Conservation (phyloP, 2,113 vertebrate genomes). For the Pygoscelis adeliae region DNA sequence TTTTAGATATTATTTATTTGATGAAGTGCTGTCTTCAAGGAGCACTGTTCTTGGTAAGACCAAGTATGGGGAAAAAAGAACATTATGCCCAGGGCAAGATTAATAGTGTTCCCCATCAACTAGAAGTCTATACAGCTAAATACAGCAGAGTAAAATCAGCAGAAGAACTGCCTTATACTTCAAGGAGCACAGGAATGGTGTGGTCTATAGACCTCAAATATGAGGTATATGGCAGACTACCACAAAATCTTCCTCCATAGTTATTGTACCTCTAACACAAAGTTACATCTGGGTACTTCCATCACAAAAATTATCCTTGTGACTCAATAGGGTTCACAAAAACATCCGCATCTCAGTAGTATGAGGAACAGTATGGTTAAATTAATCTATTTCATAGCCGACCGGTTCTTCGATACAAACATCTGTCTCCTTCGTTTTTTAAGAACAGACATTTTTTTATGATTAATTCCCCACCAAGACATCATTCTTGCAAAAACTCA, state of each 20-base stretch:
- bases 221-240: not conserved
- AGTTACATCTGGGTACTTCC: not conserved
- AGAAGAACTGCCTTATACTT: not conserved
- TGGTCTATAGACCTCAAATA: not conserved
- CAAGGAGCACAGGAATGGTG: not conserved
- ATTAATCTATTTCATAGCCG: not conserved
- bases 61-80: not conserved
- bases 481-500: not conserved
- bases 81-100: not conserved
- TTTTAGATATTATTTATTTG: not conserved
- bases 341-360: not conserved
- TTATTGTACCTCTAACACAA: not conserved
- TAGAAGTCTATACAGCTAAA: not conserved
- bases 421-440: not conserved
- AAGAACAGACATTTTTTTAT: not conserved
- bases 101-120: not conserved
- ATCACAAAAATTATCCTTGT: not conserved
- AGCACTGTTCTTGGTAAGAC: not conserved
- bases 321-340: not conserved
- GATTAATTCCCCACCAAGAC: not conserved
- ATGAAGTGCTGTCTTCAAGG: not conserved
- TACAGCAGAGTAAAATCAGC: not conserved
- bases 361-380: not conserved
- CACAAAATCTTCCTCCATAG: not conserved
- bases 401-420: not conserved